These are phyloP conservation scores for Camponotus vicinus DNA, from an alignment of 1,140 invertebrate species.

Conservation along the genomic window DNA sequence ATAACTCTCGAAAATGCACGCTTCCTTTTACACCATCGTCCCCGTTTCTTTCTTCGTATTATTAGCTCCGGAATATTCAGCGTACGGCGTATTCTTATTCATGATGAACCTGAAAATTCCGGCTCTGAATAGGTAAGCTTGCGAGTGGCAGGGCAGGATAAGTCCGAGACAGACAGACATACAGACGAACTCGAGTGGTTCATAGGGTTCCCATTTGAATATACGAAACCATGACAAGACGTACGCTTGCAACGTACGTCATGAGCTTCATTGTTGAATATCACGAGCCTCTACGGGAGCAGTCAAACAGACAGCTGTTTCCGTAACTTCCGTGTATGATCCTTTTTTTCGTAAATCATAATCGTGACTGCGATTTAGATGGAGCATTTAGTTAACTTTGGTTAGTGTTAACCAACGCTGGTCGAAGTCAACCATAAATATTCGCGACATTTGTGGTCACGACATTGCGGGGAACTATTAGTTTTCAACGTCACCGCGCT, in stretches of 20 bases:
- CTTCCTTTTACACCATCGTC: background rate
- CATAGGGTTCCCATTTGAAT: constrained; percentile 41
- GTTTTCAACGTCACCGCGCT: constrained; percentile 59
- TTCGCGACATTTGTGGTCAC: constrained; percentile 44
- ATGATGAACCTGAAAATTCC: background rate
- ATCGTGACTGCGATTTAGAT: background rate
- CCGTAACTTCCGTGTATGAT: background rate
- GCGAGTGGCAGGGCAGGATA: background rate
- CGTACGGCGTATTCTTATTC: constrained; percentile 4
- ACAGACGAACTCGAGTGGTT: constrained; percentile 26
- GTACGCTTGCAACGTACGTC: constrained; percentile 23
- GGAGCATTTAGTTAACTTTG: constrained; percentile 24
- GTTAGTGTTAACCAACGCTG: background rate
- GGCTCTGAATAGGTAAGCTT: constrained; percentile 24
- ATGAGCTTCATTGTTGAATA: constrained; percentile 53
- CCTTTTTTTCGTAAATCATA: background rate
- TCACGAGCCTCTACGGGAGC: constrained; percentile 6
- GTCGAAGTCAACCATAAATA: constrained; percentile 34
- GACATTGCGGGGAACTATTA: constrained; percentile 48
- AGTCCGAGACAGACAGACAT: constrained; percentile 33
- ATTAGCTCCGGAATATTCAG: constrained; percentile 3
- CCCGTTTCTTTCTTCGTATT: background rate
- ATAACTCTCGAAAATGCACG: background rate
- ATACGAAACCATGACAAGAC: constrained; percentile 45
- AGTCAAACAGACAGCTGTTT: background rate